phyloP scores from a whole-genome alignment of 2,797 vertebrate species.

The Cirrhinus molitorella region DNA sequence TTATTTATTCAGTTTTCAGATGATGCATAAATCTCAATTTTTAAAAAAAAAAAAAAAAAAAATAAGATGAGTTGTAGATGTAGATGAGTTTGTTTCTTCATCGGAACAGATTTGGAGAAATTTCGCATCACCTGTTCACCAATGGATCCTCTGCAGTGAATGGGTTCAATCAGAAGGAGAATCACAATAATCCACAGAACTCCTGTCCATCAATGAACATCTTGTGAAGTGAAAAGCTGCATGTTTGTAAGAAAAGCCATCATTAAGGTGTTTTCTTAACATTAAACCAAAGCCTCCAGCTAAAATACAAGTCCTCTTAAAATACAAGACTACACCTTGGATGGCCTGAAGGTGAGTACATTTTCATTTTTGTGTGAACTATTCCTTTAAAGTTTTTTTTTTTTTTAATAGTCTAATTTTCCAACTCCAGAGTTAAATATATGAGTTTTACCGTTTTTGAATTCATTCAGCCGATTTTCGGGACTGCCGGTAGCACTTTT shows the following conservation, averaged over 20 bases:
- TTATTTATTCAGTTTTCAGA: too few relatives aligned
- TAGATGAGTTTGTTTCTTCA: not conserved
- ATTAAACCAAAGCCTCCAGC: not conserved
- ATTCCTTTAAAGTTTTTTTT: too few relatives aligned
- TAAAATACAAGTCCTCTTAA: not conserved
- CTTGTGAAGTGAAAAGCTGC: not conserved
- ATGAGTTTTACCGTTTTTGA: too few relatives aligned
- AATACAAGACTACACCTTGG: not conserved
- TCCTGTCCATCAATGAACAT: not conserved
- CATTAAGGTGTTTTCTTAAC: not conserved
- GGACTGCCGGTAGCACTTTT: too few relatives aligned
- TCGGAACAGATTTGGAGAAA: not conserved
- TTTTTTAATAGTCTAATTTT: too few relatives aligned
- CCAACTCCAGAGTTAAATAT: too few relatives aligned
- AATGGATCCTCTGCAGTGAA: not conserved
- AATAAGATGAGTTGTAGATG: too few relatives aligned
- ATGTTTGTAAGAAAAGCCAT: not conserved
- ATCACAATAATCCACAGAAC: not conserved
- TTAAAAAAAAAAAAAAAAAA: too few relatives aligned
- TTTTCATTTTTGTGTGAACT: not conserved
- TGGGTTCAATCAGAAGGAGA: not conserved
- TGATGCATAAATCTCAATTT: too few relatives aligned
- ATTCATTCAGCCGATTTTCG: too few relatives aligned
- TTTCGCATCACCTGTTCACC: not conserved
- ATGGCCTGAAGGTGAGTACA: not conserved